These are phyloP conservation scores for Globodera ellingtonae DNA, from an alignment of 1,140 invertebrate genomes.

Conservation along the genomic window DNA sequence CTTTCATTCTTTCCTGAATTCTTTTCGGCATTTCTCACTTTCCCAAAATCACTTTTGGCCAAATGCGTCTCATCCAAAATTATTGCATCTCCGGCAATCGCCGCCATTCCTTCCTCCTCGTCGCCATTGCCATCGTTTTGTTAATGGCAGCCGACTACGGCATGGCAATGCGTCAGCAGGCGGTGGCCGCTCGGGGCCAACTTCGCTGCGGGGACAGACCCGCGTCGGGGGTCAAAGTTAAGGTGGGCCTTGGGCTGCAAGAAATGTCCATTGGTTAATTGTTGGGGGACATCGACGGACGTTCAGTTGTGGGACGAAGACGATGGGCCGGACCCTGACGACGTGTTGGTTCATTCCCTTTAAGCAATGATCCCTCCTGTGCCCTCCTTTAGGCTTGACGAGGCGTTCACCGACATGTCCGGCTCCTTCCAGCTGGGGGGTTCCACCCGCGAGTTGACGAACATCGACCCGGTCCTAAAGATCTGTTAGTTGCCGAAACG, in stretches of 20 bases:
- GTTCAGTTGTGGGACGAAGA: conserved; percentile 45
- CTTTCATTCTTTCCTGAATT: neutral
- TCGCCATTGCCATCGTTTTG: neutral
- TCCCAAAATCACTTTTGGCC: neutral
- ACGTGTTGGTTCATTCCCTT: conserved; percentile 29
- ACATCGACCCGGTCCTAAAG: conserved; percentile 51
- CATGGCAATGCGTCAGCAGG: conserved; percentile 51
- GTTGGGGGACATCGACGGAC: neutral
- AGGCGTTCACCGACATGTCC: conserved; percentile 48
- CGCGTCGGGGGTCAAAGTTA: conserved; percentile 49
- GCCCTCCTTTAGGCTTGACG: conserved; percentile 34
- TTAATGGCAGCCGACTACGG: neutral
- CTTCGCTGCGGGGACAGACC: conserved; percentile 41
- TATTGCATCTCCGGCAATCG: neutral
- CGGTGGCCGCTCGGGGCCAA: conserved; percentile 54
- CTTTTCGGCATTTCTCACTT: too few relatives aligned
- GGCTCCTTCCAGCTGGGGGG: conserved; percentile 43
- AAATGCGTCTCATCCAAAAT: neutral
- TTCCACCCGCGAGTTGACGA: conserved; percentile 52
- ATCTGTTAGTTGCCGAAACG: conserved; percentile 28
- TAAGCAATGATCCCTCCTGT: neutral
- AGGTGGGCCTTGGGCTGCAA: conserved; percentile 27
- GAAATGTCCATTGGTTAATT: neutral
- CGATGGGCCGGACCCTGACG: conserved; percentile 49
- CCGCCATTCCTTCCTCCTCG: neutral